A percentile compares a stretch with the other conserved stretches of the same genome.
phyloP scores from a whole-genome alignment of 2,113 vertebrate species.

The Candoia aspera region DNA sequence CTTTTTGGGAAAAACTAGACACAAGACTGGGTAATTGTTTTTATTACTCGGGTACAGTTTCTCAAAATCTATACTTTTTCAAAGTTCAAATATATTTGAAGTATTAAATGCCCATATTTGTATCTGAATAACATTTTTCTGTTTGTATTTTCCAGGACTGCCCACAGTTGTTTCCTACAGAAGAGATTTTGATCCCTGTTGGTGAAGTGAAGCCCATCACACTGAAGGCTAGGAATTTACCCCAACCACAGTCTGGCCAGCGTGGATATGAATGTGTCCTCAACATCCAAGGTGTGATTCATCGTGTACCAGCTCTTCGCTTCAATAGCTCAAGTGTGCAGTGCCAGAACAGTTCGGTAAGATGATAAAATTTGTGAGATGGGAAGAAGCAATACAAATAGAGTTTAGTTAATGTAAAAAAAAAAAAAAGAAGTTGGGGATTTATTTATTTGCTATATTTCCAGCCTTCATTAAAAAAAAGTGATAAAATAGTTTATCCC shows the following conservation, averaged over 20 bases:
- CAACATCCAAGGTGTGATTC: slow-evolving; percentile 87
- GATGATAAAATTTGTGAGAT: neutral
- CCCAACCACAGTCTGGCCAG: slow-evolving; percentile 96
- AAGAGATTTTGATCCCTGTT: slow-evolving; percentile 94
- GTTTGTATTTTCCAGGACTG: slow-evolving; percentile 82
- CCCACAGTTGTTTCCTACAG: slow-evolving; percentile 92
- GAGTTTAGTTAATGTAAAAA: neutral
- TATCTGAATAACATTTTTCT: neutral
- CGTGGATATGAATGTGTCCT: slow-evolving; percentile 96
- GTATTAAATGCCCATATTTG: neutral
- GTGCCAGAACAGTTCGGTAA: slow-evolving; percentile 98
- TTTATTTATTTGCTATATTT: neutral
- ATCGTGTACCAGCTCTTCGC: slow-evolving; percentile 93
- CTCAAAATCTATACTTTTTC: neutral
- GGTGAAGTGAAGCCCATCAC: slow-evolving; percentile 97
- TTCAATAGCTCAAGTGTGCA: slow-evolving; percentile 99
- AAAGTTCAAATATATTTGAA: neutral
- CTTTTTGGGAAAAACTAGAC: neutral
- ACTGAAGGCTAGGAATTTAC: slow-evolving; percentile 92
- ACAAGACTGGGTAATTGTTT: neutral
- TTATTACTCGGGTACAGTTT: neutral
- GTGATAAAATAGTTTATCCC: neutral
- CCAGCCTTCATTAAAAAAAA: neutral
- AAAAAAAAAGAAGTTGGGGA: neutral
- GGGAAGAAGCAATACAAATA: neutral